Evolutionary conservation across 2,797 vertebrate genomes (phyloP).

Genomic region (Coendou prehensilis): DNA sequence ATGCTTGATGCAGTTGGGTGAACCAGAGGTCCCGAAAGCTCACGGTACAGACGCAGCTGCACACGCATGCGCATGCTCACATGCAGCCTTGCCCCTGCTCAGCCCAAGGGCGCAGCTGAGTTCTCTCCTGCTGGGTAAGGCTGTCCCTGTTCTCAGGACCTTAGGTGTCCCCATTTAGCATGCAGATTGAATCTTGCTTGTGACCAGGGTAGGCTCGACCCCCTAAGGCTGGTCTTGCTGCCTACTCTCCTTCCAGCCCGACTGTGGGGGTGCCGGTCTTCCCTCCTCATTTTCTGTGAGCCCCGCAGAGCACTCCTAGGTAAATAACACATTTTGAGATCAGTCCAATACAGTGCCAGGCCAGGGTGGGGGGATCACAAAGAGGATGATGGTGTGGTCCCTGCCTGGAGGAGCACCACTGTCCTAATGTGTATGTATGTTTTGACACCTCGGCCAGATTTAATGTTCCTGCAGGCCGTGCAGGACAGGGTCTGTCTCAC

Average conservation of each 20-base stretch:
- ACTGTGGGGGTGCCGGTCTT: not conserved
- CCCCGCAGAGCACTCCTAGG: not conserved
- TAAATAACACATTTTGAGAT: not conserved
- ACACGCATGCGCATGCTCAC: accelerated
- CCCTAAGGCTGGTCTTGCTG: not conserved
- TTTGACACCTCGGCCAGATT: not conserved
- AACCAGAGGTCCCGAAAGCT: not conserved
- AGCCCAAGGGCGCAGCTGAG: not conserved
- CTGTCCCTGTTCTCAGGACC: not conserved
- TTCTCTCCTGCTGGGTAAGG: not conserved
- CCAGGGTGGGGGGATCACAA: not conserved
- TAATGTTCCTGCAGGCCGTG: not conserved
- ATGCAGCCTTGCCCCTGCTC: not conserved
- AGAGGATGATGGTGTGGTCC: not conserved
- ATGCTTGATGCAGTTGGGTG: not conserved
- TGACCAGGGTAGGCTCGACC: not conserved
- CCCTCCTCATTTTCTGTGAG: not conserved
- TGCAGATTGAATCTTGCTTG: not conserved
- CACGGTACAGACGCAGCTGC: not conserved
- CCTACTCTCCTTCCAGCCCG: not conserved
- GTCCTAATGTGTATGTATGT: no score
- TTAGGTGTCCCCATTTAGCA: no score
- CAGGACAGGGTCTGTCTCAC: not conserved
- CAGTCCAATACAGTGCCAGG: not conserved
- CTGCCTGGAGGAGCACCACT: not conserved